Evolutionary conservation across 2,888 invertebrate species (phyloP), one percentile per base, ranked within the genome.

Genomic region (Apotomis betuletana): DNA sequence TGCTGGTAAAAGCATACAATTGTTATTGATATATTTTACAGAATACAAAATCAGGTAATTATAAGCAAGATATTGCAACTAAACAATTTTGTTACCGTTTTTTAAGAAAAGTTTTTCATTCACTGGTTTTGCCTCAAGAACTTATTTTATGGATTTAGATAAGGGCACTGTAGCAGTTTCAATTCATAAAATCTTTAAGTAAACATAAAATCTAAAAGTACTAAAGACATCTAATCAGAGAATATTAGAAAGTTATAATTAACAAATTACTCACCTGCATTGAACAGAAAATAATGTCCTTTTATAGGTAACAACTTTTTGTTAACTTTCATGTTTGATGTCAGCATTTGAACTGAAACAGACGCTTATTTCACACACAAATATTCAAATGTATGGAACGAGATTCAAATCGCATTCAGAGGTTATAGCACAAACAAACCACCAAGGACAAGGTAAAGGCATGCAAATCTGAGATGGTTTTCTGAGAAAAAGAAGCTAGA

Each of bases 261-360:
- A 64, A 27, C 13, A 62, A 61, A 61, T 44, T 72, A 82, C 93
- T 93, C 91, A 97, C 97, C 98, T 85, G 97, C 97, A 95, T 97
- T 97, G 83, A 96, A 97, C 68, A 98, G 92, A 87, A 98, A 98
- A 88, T 96, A 98, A 90, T 98, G 98, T 1, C 95, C 96, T 88
- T 98, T 98, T 85, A 98, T 96, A 10, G 97, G 97, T 85, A 98
- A 83, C 70, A 98, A 90, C 70, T 96, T 95, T 84, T 94, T 96
- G 85, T 98, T 96, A 49, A 98, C 80, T 82, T 93, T 90, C 85
- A 89, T 91, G 74, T 87, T 87, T n/a, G 82, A 77, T 51, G 81
- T 74, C 69, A 85, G 77, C 82, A 82, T 85, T 76, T 78, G 36
- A 54, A 54, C 72, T 72, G 68, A 49, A 72, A 62, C 13, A 72